A percentile compares a stretch with the other conserved stretches of the same genome.
These are phyloP conservation scores for Riptortus pedestris DNA, from an alignment of 1,140 invertebrate species.

Conservation along the genomic window DNA sequence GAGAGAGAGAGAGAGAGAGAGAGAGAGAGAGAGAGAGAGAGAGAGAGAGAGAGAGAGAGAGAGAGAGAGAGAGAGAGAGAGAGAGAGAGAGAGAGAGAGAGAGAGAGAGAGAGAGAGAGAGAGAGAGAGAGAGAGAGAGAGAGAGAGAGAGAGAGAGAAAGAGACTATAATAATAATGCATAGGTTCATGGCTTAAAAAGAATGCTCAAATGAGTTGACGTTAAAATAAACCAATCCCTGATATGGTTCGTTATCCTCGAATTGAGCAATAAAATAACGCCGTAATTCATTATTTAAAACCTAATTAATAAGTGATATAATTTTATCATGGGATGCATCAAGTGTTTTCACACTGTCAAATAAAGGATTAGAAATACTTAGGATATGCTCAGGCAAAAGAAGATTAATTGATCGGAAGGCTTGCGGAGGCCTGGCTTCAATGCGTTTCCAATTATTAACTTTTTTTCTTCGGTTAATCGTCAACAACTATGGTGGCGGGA, in stretches of 20 bases:
- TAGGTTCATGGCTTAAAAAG: background rate
- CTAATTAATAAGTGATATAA: too few species aligned
- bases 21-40: constrained; percentile 21
- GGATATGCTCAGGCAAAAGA: too few species aligned
- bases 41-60: constrained; percentile 22
- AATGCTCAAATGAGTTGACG: background rate
- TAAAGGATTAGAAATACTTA: too few species aligned
- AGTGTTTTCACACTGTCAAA: too few species aligned
- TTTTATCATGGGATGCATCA: too few species aligned
- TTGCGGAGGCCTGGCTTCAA: too few species aligned
- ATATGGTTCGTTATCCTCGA: background rate
- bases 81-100: constrained; percentile 24
- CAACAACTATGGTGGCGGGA: too few species aligned
- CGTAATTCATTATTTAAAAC: too few species aligned
- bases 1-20: constrained; percentile 19
- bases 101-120: constrained; percentile 19
- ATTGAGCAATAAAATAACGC: background rate
- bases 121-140: constrained; percentile 24
- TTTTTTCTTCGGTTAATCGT: too few species aligned
- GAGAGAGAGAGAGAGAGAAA: constrained; percentile 23
- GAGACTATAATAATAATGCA: constrained; percentile 8
- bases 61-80: constrained; percentile 22
- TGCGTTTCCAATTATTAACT: too few species aligned
- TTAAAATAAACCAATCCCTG: background rate
- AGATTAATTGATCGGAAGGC: too few species aligned